Percentiles rank a stretch among this genome's conserved stretches.
Conservation (phyloP, 2,797 vertebrate genomes). For the Dryobates pubescens region DNA sequence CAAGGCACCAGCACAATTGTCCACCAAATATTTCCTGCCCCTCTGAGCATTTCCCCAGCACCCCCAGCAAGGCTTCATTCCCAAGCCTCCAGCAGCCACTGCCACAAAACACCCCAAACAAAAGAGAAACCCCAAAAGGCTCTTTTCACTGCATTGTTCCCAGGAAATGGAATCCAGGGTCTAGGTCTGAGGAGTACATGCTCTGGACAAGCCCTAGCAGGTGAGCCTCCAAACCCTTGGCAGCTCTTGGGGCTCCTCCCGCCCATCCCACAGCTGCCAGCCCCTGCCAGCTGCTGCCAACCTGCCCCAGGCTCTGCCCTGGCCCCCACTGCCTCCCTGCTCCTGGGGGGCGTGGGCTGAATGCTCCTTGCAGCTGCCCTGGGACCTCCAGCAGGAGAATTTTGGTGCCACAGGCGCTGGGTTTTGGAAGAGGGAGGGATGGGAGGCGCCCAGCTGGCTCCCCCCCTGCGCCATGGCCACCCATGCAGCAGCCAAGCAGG, state of each 20-base stretch:
- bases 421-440: neutral
- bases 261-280: neutral
- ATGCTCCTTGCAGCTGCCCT: neutral
- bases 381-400: neutral
- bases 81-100: neutral
- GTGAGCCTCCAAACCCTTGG: fast-evolving
- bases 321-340: neutral
- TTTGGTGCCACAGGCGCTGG: neutral
- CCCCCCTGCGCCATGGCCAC: fast-evolving
- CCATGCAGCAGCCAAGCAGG: neutral
- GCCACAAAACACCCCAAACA: too few species aligned
- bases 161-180: neutral
- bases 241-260: neutral
- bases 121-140: too few species aligned
- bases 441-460: neutral
- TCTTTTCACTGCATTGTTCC: neutral
- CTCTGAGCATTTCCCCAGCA: neutral
- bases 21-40: neutral
- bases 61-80: fast-evolving
- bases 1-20: neutral
- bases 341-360: neutral
- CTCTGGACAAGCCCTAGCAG: slow-evolving; percentile 19
- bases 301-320: neutral
- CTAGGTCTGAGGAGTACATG: neutral
- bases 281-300: neutral